phyloP scores from a whole-genome alignment of 2,888 invertebrate species.

The Protophormia terraenovae region DNA sequence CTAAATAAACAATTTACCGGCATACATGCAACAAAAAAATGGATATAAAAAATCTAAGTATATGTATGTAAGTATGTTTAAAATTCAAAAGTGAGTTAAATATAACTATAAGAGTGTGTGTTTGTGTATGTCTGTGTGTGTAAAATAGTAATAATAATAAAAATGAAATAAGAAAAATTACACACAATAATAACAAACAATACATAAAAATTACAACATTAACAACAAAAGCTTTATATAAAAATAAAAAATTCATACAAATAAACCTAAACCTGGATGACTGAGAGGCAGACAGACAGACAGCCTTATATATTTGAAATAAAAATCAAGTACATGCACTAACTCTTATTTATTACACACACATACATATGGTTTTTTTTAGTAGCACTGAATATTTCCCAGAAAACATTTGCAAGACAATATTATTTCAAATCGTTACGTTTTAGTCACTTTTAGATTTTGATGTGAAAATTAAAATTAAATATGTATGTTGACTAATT shows the following conservation, averaged over 20 bases:
- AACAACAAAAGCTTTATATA: slow-evolving; percentile 33
- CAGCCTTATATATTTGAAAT: too few species aligned
- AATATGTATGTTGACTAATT: too few species aligned
- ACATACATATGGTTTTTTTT: neutral
- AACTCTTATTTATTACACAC: neutral
- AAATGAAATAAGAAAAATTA: slow-evolving; percentile 52
- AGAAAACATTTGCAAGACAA: too few species aligned
- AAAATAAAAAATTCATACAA: neutral
- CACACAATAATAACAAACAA: slow-evolving; percentile 47
- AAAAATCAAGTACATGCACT: slow-evolving; percentile 44
- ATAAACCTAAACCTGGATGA: neutral
- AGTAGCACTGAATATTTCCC: too few species aligned
- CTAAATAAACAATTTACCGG: slow-evolving; percentile 40
- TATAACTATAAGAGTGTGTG: neutral
- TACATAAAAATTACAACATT: slow-evolving; percentile 50
- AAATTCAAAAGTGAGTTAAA: neutral
- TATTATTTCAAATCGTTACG: too few species aligned
- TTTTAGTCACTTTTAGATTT: too few species aligned
- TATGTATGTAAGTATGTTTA: neutral
- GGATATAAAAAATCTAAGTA: neutral
- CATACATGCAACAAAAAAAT: slow-evolving; percentile 24
- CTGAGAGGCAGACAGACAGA: neutral
- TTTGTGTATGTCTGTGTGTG: neutral
- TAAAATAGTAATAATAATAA: slow-evolving; percentile 52
- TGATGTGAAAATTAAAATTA: too few species aligned